Evolutionary conservation across 1,140 invertebrate genomes (phyloP).

Genomic region (Pectinophora gossypiella): DNA sequence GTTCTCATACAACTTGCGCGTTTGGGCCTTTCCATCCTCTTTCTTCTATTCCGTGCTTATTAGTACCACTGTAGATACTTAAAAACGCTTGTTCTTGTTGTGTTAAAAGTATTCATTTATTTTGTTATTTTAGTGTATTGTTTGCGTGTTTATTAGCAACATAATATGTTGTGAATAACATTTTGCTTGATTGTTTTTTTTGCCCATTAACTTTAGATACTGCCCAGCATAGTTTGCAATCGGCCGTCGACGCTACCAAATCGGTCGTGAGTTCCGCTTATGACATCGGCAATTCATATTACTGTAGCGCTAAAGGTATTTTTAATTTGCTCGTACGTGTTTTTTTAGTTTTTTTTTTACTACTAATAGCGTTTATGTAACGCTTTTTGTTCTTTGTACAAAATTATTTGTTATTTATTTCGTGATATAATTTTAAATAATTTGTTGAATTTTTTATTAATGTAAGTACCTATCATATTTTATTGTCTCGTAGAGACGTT

Average conservation of each 20-base stretch:
- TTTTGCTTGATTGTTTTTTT: background rate
- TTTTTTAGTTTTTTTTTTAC: conserved; percentile 1
- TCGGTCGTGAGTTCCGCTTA: conserved; percentile 46
- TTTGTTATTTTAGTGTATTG: conserved; percentile 12
- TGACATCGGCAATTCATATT: conserved; percentile 48
- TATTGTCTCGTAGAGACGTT: conserved; percentile 28
- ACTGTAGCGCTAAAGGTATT: conserved; percentile 44
- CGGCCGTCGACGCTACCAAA: conserved; percentile 37
- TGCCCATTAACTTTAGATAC: conserved; percentile 38
- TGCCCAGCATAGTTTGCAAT: conserved; percentile 46
- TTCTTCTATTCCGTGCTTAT: no score
- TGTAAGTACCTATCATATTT: no score
- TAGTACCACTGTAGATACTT: background rate
- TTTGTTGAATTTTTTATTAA: no score
- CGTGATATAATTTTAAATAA: no score
- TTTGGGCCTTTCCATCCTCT: no score
- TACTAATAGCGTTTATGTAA: no score
- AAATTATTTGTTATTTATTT: conserved; percentile 12
- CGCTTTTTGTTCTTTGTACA: no score
- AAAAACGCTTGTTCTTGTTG: conserved; percentile 7
- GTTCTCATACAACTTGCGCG: no score
- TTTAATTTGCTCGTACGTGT: background rate
- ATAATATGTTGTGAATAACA: conserved; percentile 28
- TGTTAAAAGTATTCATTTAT: conserved; percentile 29
- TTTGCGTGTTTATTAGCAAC: conserved; percentile 4